Conservation (phyloP, 2,113 vertebrate species). For the Jacana jacana region DNA sequence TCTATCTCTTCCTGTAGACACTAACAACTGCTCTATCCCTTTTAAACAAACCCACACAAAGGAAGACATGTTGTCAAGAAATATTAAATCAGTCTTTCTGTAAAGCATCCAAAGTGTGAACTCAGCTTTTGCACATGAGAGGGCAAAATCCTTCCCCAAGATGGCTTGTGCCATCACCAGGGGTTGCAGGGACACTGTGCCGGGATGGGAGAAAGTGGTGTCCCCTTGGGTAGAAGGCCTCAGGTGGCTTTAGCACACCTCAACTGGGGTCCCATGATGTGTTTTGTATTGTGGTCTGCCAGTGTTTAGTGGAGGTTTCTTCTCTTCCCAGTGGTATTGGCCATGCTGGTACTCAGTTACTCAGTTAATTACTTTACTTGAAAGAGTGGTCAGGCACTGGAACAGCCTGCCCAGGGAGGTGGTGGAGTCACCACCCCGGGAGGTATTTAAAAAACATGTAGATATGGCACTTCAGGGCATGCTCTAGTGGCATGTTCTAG, state of each 20-base stretch:
- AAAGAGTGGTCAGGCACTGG: too few relatives aligned
- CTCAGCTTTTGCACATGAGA: not conserved
- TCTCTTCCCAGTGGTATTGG: not conserved
- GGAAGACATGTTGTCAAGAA: conserved; percentile 19
- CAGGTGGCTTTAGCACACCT: not conserved
- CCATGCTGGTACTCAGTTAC: not conserved
- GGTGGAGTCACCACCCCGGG: too few relatives aligned
- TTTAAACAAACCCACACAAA: not conserved
- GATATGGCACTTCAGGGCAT: too few relatives aligned
- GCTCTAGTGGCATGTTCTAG: too few relatives aligned
- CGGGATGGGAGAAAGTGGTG: not conserved
- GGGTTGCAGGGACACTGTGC: not conserved
- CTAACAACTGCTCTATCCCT: conserved; percentile 1
- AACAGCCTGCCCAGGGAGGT: too few relatives aligned
- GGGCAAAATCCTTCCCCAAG: not conserved
- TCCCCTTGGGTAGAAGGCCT: not conserved
- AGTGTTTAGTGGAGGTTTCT: not conserved
- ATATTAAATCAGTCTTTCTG: not conserved
- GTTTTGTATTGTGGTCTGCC: not conserved
- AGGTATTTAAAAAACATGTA: too few relatives aligned
- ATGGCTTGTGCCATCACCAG: not conserved
- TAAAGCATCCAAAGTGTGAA: not conserved
- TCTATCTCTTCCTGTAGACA: conserved; percentile 15
- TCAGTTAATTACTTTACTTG: too few relatives aligned
- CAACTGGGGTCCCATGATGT: not conserved